Conservation (phyloP, 2,113 vertebrate species). For the Marmota monax region DNA sequence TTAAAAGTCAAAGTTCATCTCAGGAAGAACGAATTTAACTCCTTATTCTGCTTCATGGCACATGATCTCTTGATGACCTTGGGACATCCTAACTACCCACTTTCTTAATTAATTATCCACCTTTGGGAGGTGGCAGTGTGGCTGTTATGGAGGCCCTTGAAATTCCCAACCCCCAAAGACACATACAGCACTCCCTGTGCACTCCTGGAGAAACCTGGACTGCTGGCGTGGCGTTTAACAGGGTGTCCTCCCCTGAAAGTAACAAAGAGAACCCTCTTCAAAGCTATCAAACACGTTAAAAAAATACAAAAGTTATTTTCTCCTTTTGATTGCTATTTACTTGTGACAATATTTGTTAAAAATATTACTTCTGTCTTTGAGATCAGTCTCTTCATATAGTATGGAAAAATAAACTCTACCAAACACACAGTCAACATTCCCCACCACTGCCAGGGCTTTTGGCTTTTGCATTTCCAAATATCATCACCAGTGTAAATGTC, state of each 20-base stretch:
- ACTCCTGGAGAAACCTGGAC: not conserved
- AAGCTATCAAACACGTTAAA: slow-evolving; percentile 80
- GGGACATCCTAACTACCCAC: not conserved
- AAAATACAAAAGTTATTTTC: slow-evolving; percentile 85
- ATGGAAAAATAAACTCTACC: slow-evolving; percentile 89
- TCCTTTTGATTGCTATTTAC: slow-evolving; percentile 81
- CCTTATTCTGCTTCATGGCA: not conserved
- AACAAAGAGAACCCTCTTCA: slow-evolving; percentile 67
- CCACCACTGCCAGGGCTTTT: slow-evolving; percentile 66
- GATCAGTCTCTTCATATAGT: slow-evolving; percentile 81
- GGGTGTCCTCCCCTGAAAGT: slow-evolving; percentile 48
- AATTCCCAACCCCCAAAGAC: not conserved
- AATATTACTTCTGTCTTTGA: slow-evolving; percentile 88
- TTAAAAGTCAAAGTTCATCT: not conserved
- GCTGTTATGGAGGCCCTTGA: not conserved
- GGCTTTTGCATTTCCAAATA: not conserved
- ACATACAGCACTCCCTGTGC: not conserved
- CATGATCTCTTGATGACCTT: not conserved
- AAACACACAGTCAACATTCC: slow-evolving; percentile 63
- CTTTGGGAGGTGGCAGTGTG: not conserved
- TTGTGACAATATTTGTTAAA: slow-evolving; percentile 87
- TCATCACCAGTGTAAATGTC: not conserved
- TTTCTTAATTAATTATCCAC: not conserved
- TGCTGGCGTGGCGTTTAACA: not conserved
- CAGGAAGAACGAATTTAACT: not conserved